Evolutionary conservation across 2,797 vertebrate species (phyloP), one percentile per base, ranked within the genome.

Genomic region (Chelon labrosus): DNA sequence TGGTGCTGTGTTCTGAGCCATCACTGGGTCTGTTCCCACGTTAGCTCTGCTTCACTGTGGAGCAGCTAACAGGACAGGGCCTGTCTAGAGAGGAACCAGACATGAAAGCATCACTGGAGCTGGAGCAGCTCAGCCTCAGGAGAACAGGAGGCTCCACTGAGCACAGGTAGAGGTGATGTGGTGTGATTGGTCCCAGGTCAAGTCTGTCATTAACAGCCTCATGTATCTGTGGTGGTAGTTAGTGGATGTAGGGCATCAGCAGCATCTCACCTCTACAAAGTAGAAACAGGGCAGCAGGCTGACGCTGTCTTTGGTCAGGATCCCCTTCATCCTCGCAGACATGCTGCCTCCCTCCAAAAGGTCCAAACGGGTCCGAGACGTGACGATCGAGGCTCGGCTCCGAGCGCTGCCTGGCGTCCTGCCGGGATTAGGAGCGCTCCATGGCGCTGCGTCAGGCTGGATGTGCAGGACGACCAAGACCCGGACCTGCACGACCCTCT

Each of bases 281-380:
- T 99, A 99, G 89, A 99, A 99, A 87, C 98, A 99, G 69, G 98
- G 98, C 88, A 98, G 93, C 85, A 99, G 91, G 55, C 97, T 97
- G 83, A 99, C 94, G 79, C 98, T 99, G 90, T 99, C 98, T 94
- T 99, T 98, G 88, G 95, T 95, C 82, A 92, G 94, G 85, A 88
- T 94, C 84, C 91, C 95, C 90, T 95, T 96, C 75, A 97, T 96
- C 84, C 96, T 94, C 8, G 95, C 93, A 87, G 97, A 95, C 97
- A 98, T 98, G 93, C 86, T 93, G 91, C 17, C 31, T 79, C 79
- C 84, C 85, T 88, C 71, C 37, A 31, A 51, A 22, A 50, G 65
- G 80, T 83, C 80, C 56, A 73, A 51, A 59, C 68, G 39, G 72
- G 70, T 75, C 77, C 65, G 7, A 66, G 58, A 70, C 46, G 71